A percentile compares a stretch with the other conserved stretches of the same genome.
These are phyloP conservation scores for Amphiprion ocellaris DNA, from an alignment of 2,113 vertebrate species.

Conservation along the genomic window DNA sequence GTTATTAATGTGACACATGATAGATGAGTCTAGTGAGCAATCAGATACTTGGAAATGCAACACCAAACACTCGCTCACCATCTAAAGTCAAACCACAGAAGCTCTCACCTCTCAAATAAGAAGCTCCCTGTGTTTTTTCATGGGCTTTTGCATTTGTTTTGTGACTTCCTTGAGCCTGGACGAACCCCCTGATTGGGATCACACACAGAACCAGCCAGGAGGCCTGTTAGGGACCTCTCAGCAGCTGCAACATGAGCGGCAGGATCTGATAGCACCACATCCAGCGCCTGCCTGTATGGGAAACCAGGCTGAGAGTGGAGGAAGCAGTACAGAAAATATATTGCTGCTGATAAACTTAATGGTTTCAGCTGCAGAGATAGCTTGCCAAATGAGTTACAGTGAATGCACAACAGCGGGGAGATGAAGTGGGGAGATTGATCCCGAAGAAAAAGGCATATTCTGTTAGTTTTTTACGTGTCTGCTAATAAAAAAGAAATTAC, in stretches of 20 bases:
- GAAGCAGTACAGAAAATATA: slow-evolving; percentile 38
- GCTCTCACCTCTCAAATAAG: no score
- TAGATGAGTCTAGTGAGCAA: neutral
- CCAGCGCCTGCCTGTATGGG: neutral
- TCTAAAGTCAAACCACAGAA: no score
- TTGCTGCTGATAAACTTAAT: slow-evolving; percentile 62
- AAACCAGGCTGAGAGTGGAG: neutral
- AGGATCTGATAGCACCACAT: neutral
- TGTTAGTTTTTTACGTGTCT: neutral
- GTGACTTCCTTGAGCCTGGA: slow-evolving; percentile 7
- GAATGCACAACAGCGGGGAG: neutral
- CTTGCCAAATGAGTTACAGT: slow-evolving; percentile 17
- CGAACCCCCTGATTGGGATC: slow-evolving; percentile 12
- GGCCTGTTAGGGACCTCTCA: neutral
- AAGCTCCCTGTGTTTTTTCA: neutral
- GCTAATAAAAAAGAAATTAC: slow-evolving; percentile 14
- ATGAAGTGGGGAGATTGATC: neutral
- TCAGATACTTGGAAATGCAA: neutral
- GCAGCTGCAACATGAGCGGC: slow-evolving; percentile 12
- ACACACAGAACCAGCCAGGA: slow-evolving; percentile 26
- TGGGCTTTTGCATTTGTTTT: slow-evolving; percentile 9
- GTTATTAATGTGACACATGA: neutral
- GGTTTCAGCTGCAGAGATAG: slow-evolving; percentile 54
- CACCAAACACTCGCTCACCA: neutral
- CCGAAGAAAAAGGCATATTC: neutral